Conservation (phyloP, 2,888 invertebrate genomes). For the Scaptomyza caliginosa region DNA sequence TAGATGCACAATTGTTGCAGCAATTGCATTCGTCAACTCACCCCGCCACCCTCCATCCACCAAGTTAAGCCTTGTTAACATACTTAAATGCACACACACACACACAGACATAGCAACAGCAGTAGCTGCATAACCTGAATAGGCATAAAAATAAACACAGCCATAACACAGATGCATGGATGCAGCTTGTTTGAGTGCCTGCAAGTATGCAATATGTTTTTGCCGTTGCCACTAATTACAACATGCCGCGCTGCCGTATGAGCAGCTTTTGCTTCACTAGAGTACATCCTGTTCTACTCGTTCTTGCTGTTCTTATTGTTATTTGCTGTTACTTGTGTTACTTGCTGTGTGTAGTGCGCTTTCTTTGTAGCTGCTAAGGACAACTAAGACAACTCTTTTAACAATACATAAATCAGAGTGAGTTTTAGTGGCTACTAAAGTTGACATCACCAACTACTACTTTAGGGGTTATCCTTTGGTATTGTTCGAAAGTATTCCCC, state of each 20-base stretch:
- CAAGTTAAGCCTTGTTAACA: conserved; percentile 67
- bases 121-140: conserved; percentile 26
- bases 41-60: neutral
- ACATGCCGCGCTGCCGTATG: conserved; percentile 31
- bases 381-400: neutral
- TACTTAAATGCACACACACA: conserved; percentile 74
- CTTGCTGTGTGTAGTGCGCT: conserved; percentile 28
- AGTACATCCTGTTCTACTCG: conserved; percentile 18
- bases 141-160: conserved; percentile 60
- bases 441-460: too few relatives aligned
- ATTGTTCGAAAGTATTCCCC: too few relatives aligned
- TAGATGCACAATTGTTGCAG: conserved; percentile 76
- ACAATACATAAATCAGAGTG: too few relatives aligned
- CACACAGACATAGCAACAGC: too few relatives aligned
- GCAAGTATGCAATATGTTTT: conserved; percentile 76
- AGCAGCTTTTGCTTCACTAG: conserved; percentile 39
- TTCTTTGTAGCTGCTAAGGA: conserved; percentile 27
- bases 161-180: conserved; percentile 5
- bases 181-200: conserved; percentile 59
- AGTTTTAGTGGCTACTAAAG: too few relatives aligned
- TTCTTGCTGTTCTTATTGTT: conserved; percentile 10
- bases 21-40: conserved; percentile 49
- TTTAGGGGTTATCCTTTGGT: too few relatives aligned
- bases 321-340: conserved; percentile 7
- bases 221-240: conserved; percentile 77